Base-by-base conservation (phyloP, 2,888 invertebrate species). In the Dryobotodes eremita region DNA sequence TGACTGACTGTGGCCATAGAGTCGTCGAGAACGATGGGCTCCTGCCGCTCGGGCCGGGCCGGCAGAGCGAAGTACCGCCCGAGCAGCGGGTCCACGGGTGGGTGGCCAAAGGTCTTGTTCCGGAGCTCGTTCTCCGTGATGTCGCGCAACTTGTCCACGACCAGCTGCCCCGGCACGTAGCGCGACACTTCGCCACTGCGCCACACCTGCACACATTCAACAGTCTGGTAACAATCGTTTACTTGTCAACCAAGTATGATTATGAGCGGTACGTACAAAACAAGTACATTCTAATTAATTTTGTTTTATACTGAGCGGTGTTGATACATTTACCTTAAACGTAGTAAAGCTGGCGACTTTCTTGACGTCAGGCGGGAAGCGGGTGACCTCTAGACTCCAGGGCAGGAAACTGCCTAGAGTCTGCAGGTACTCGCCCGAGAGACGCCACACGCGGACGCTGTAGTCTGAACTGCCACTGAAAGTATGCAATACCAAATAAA, bases 331-430 rank as follows among this genome's bases (percentile, higher is more conserved):
- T 3, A 98, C 98, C 95, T 98, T 98, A 75, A 98, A 96, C 0
- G 98, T 98, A 46, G 98, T 98, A 70, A 97, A 98, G 89, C 98
- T 98, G 79, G 98, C 98, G 48, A 98, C 97, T 92, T 98, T 97
- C 87, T 97, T 97, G 36, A 99, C 97, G 92, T 99, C 99, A 0
- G 98, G 97, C 11, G 99, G 99, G 86, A 98, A 94, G 55, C 97
- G 97, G 31, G 95, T 89, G n/a, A 96, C 94, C 3, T 97, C 94
- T 57, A 96, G 95, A 46, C 95, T 94, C 98, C 98, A 98, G 1
- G 97, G 96, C 88, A 97, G 95, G 86, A 97, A 97, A 71, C 98
- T 98, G 73, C 98, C 98, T 84, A 98, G 96, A 11, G 98, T 98
- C 86, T 98, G 98, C 86, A 98, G 91, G 91, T 97, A 97, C 89